Evolutionary conservation across 2,888 invertebrate species (phyloP).

Genomic region (Ennomos fuscantarius): DNA sequence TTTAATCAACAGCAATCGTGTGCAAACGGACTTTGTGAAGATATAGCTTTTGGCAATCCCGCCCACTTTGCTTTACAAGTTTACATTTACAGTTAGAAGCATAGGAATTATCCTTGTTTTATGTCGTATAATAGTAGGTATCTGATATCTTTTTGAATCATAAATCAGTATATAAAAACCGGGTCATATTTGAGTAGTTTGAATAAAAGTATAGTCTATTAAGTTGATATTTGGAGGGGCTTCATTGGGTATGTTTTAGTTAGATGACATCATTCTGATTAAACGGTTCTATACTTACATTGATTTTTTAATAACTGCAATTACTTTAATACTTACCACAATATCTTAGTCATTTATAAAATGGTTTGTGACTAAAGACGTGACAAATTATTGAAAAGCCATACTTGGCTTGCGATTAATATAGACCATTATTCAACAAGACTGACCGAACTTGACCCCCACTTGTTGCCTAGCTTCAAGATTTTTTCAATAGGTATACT

Average conservation of each 20-base stretch:
- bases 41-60: conserved; percentile 51
- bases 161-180: conserved; percentile 38
- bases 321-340: conserved; percentile 5
- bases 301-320: conserved; percentile 12
- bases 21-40: conserved; percentile 46
- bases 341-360: conserved; percentile 23
- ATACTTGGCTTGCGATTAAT: conserved; percentile 34
- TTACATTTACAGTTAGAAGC: conserved; percentile 44
- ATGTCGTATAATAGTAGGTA: conserved; percentile 35
- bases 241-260: neutral
- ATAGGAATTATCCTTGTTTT: conserved; percentile 41
- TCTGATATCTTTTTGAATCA: conserved; percentile 35
- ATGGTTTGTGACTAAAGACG: conserved; percentile 19
- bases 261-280: conserved; percentile 18
- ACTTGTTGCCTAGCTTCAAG: conserved; percentile 23
- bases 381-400: conserved; percentile 27
- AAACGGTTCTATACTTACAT: conserved; percentile 6
- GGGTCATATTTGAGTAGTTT: conserved; percentile 25
- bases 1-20: conserved; percentile 47
- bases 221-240: conserved; percentile 20
- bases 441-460: conserved; percentile 48
- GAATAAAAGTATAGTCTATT: conserved; percentile 28
- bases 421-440: conserved; percentile 42
- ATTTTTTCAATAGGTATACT: too few relatives aligned
- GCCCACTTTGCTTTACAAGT: conserved; percentile 48